Conservation (phyloP, 2,888 invertebrate species). For the Drosophila paracracens region DNA sequence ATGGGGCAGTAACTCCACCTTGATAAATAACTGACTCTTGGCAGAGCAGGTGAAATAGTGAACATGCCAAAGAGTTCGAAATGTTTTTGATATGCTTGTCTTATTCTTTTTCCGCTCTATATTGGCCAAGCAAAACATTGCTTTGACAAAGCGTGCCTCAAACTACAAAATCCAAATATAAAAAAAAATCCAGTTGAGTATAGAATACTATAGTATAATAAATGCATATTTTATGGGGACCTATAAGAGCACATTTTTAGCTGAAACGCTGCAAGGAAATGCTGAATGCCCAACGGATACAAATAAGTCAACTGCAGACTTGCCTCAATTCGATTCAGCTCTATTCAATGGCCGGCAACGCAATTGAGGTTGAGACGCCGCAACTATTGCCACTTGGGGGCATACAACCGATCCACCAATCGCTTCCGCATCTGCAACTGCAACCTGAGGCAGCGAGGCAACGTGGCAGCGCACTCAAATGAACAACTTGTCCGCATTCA, state of each 20-base stretch:
- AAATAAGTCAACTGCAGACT: slow-evolving; percentile 3
- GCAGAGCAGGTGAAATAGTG: background rate
- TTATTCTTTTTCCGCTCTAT: background rate
- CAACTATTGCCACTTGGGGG: slow-evolving; percentile 22
- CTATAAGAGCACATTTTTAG: background rate
- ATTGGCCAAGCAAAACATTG: background rate
- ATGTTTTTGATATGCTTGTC: background rate
- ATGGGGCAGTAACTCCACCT: background rate
- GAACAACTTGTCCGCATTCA: slow-evolving; percentile 42
- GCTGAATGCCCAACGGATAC: background rate
- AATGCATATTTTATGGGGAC: background rate
- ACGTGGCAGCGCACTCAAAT: slow-evolving; percentile 6
- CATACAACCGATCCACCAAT: slow-evolving; percentile 11
- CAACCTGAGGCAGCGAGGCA: slow-evolving; percentile 12
- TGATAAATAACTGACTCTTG: background rate
- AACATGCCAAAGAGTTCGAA: background rate
- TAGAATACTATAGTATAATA: background rate
- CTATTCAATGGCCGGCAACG: slow-evolving; percentile 34
- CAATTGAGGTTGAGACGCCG: slow-evolving; percentile 26
- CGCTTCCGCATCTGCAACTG: background rate
- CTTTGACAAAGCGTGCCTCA: background rate
- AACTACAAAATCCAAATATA: background rate
- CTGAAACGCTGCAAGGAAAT: background rate
- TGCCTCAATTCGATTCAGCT: slow-evolving; percentile 14
- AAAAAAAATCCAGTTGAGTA: background rate